These are phyloP conservation scores for Paguma larvata DNA, from an alignment of 2,797 vertebrate species.

Conservation along the genomic window DNA sequence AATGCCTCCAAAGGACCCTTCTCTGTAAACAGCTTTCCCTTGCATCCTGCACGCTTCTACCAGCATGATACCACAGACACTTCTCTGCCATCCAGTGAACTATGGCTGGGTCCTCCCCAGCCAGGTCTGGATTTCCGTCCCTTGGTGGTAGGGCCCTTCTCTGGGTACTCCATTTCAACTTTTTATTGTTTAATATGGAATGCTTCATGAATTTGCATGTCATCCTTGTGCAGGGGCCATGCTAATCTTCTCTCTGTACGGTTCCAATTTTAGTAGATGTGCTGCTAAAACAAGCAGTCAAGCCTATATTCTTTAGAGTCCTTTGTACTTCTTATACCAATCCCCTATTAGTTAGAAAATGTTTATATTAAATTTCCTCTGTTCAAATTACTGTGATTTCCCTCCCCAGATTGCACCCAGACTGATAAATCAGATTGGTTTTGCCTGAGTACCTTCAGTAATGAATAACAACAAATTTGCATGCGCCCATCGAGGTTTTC, in stretches of 20 bases:
- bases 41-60: neutral
- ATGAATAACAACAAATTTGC: neutral
- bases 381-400: neutral
- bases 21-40: neutral
- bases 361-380: conserved; percentile 23
- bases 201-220: neutral
- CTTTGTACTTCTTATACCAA: neutral
- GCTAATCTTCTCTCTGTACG: neutral
- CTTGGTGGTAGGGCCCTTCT: neutral
- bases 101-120: neutral
- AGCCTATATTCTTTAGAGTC: neutral
- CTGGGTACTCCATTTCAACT: neutral
- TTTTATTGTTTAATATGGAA: neutral
- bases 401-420: neutral
- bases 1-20: neutral
- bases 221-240: neutral
- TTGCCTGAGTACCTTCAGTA: neutral
- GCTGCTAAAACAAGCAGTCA: neutral
- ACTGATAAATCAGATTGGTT: neutral
- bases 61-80: neutral
- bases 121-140: neutral
- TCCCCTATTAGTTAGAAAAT: neutral
- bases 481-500: neutral
- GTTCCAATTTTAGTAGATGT: neutral
- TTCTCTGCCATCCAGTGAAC: neutral